A percentile compares a stretch with the other conserved stretches of the same genome.
phyloP scores from a whole-genome alignment of 2,797 vertebrate species.

The Pelochelys cantorii region DNA sequence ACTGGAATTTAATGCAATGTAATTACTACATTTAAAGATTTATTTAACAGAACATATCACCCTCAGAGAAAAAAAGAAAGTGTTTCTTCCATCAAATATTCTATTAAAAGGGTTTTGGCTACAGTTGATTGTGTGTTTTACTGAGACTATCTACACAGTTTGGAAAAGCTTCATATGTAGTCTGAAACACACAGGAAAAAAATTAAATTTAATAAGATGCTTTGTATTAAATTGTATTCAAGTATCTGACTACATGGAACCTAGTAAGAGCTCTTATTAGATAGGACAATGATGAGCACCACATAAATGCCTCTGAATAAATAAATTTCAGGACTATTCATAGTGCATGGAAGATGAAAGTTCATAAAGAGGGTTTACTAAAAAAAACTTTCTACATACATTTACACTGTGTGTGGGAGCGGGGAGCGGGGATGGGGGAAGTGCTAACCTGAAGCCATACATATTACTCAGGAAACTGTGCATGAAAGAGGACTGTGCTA shows the following conservation, averaged over 20 bases:
- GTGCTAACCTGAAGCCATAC: background rate
- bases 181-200: constrained; percentile 11
- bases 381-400: constrained; percentile 4
- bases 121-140: background rate
- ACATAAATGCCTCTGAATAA: constrained; percentile 14
- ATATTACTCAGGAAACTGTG: background rate
- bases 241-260: background rate
- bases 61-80: constrained; percentile 44
- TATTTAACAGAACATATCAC: constrained; percentile 42
- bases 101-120: constrained; percentile 21
- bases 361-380: constrained; percentile 16
- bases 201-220: background rate
- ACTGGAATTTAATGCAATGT: constrained; percentile 43
- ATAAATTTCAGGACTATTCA: background rate
- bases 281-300: background rate
- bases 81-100: constrained; percentile 5
- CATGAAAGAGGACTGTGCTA: background rate
- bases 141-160: background rate
- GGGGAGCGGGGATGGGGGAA: background rate
- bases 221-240: background rate
- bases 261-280: constrained; percentile 27
- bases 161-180: constrained; percentile 42
- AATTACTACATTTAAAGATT: constrained; percentile 49
- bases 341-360: constrained; percentile 33
- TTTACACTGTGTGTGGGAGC: background rate